Evolutionary conservation across 2,888 invertebrate species (phyloP), one percentile per base, ranked within the genome.

Genomic region (Pterobdella sp.): DNA sequence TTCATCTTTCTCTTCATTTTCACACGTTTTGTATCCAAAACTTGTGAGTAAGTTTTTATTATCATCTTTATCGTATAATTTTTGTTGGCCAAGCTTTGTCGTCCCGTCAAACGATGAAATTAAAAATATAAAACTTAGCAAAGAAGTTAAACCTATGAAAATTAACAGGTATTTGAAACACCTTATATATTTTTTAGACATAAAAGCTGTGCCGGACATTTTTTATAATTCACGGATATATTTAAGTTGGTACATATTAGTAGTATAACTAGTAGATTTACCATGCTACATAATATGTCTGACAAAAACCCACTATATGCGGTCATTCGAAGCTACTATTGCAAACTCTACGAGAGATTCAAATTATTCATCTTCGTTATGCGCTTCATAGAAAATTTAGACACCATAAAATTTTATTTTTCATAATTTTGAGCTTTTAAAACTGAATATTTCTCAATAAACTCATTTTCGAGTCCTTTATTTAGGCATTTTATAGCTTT

Each of bases 401-500:
- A n/a, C n/a, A n/a, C n/a, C 56, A 1, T 3, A 56, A 1, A 66
- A 14, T 31, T 18, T 34, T n/a, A 65, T 3, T 3, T 65, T 14
- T n/a, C 32, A n/a, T 4, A 34, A 65, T 65, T 34, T 29, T 18
- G 3, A 31, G 65, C 65, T 71, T 63, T 71, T 31, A 71, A 63
- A n/a, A 71, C 18, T 26, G 71, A 31, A 63, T 63, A 71, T 36
- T 60, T 60, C 34, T 71, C 71, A 35, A 71, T 71, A 22, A 71
- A 71, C 22, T 71, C 35, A 63, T 56, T 71, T 35, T 71, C 71
- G 4, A 71, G 34, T 63, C 71, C 71, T n/a, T 60, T 29, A 29
- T 71, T 71, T 1, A 71, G 37, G 34, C 56, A 56, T 71, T 60
- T 71, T 4, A 71, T 31, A n/a, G 71, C 71, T 32, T 36, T 71